Conservation (phyloP, 2,113 vertebrate species). For the Grammomys dolichurus region DNA sequence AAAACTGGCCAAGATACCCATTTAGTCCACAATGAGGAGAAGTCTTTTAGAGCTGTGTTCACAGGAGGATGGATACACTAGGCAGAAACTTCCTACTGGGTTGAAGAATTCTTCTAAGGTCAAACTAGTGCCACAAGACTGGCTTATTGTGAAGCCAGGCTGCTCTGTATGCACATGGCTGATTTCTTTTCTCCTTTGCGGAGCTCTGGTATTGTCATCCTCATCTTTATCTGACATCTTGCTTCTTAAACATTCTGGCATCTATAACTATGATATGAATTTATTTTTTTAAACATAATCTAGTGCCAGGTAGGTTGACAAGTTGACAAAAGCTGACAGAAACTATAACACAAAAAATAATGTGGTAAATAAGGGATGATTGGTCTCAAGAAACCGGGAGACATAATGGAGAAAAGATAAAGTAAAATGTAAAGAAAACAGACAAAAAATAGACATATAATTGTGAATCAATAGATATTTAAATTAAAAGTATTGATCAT, state of each 20-base stretch:
- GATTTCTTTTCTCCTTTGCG: not conserved
- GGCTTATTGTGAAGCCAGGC: not conserved
- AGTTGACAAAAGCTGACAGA: not conserved
- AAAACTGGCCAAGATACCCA: not conserved
- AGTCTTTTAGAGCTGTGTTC: not conserved
- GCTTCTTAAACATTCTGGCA: not conserved
- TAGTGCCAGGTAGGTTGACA: too few species aligned
- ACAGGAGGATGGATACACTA: not conserved
- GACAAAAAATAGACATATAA: not conserved
- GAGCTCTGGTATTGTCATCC: too few species aligned
- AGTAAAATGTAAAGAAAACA: not conserved
- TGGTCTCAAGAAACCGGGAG: not conserved
- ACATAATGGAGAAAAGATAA: not conserved
- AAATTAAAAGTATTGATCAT: not conserved
- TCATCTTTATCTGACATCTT: not conserved
- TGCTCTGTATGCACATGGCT: accelerated
- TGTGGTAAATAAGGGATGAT: not conserved
- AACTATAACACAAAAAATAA: not conserved
- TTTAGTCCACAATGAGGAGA: not conserved
- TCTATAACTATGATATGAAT: not conserved
- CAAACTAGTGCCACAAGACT: not conserved
- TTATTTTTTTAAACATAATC: not conserved
- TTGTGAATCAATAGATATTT: not conserved
- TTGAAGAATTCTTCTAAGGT: not conserved
- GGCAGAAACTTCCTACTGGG: not conserved